Evolutionary conservation across 1,140 invertebrate genomes (phyloP).

Genomic region (Coenobita brevimanus): DNA sequence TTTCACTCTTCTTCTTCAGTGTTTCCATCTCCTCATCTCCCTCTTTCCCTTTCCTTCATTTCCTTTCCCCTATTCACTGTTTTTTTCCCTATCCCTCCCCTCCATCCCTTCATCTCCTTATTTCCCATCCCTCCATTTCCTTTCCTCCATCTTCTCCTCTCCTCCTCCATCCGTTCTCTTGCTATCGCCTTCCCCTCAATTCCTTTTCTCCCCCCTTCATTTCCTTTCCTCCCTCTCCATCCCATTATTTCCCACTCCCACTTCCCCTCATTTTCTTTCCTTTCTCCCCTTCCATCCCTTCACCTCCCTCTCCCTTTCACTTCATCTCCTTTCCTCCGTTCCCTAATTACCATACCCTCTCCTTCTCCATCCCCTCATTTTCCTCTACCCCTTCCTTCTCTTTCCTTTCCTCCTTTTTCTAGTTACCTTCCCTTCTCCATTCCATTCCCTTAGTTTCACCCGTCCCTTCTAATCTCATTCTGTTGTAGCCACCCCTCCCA

Average conservation of each 20-base stretch:
- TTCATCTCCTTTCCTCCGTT: not conserved
- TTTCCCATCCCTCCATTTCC: too few species aligned
- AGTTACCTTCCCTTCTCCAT: not conserved
- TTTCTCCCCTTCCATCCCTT: not conserved
- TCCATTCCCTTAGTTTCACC: not conserved
- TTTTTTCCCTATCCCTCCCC: too few species aligned
- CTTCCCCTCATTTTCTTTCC: not conserved
- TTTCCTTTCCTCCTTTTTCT: slow-evolving; percentile 2
- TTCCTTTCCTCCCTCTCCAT: not conserved
- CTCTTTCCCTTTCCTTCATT: too few species aligned
- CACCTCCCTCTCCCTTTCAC: not conserved
- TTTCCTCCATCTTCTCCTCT: too few species aligned
- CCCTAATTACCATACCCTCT: too few species aligned
- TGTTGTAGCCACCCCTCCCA: not conserved
- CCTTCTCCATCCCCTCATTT: not conserved
- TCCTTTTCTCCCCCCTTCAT: not conserved
- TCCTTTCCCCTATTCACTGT: too few species aligned
- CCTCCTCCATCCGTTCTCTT: too few species aligned
- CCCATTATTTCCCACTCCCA: not conserved
- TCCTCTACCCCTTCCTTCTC: not conserved
- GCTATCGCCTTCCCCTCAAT: not conserved
- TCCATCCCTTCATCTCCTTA: too few species aligned
- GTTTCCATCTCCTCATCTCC: too few species aligned
- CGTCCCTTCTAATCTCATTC: not conserved
- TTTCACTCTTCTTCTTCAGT: too few species aligned